These are phyloP conservation scores for Microvelia longipes DNA, from an alignment of 1,140 invertebrate genomes.

Conservation along the genomic window DNA sequence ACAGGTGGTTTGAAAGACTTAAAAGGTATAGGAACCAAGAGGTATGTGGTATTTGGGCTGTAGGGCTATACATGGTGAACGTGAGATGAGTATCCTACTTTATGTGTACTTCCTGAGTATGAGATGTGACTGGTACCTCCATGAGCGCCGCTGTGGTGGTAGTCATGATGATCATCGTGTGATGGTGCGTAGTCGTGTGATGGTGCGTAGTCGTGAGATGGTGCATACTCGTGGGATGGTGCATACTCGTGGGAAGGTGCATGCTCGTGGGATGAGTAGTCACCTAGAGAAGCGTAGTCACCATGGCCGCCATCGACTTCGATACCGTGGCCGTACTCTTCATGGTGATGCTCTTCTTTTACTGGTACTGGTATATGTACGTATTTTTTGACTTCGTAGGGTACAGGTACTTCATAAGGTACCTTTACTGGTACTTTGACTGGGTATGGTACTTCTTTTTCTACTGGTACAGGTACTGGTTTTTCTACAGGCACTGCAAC, in stretches of 20 bases:
- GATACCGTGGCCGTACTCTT: background rate
- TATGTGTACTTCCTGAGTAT: background rate
- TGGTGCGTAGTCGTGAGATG: background rate
- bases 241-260: background rate
- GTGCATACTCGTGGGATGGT: background rate
- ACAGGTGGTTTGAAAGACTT: background rate
- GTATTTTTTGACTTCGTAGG: constrained; percentile 33
- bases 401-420: constrained; percentile 59
- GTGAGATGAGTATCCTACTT: background rate
- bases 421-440: constrained; percentile 64
- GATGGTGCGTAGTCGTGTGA: background rate
- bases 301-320: background rate
- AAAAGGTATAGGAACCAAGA: background rate
- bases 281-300: background rate
- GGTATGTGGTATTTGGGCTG: background rate
- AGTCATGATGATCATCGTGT: background rate
- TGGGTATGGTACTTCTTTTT: constrained; percentile 61
- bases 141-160: background rate
- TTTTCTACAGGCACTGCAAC: constrained; percentile 40
- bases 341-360: constrained; percentile 15
- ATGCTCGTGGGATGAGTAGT: background rate
- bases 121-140: background rate
- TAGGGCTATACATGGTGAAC: background rate
- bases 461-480: constrained; percentile 51
- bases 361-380: constrained; percentile 9